These are phyloP conservation scores for Clostera curtula DNA, from an alignment of 2,888 invertebrate genomes.

Conservation along the genomic window DNA sequence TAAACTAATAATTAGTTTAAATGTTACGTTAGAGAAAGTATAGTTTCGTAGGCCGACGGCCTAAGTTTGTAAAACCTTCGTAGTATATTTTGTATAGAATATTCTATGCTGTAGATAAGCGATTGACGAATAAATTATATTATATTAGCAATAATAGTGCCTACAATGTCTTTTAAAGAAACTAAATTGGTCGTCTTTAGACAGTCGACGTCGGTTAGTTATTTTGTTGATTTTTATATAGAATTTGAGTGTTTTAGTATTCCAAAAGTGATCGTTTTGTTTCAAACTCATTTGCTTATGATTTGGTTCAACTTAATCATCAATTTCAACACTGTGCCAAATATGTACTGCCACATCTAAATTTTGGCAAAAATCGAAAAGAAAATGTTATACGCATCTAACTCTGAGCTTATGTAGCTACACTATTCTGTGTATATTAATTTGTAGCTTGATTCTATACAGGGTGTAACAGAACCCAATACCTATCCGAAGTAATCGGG, in stretches of 20 bases:
- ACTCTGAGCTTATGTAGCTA: constrained; percentile 45
- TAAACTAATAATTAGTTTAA: constrained; percentile 53
- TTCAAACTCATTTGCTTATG: constrained; percentile 32
- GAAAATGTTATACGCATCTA: constrained; percentile 30
- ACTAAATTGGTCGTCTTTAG: constrained; percentile 38
- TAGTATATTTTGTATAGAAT: constrained; percentile 72
- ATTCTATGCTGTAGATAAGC: constrained; percentile 69
- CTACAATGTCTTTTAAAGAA: constrained; percentile 69
- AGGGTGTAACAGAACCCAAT: too few relatives aligned
- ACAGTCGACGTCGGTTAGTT: constrained; percentile 47
- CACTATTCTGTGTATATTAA: constrained; percentile 24
- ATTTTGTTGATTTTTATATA: constrained; percentile 59
- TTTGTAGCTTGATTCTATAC: constrained; percentile 8
- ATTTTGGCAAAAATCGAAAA: constrained; percentile 42
- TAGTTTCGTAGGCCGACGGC: constrained; percentile 53
- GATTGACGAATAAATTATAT: constrained; percentile 57
- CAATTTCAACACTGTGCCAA: constrained; percentile 54
- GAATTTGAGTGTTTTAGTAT: constrained; percentile 62
- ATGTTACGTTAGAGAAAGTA: constrained; percentile 62
- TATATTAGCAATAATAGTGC: constrained; percentile 74
- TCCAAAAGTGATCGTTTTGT: constrained; percentile 32
- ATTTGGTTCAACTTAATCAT: constrained; percentile 29
- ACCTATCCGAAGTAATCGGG: too few relatives aligned
- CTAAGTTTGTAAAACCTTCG: constrained; percentile 62
- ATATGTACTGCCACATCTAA: constrained; percentile 44